Evolutionary conservation across 2,113 vertebrate species (phyloP), one percentile per base, ranked within the genome.

Genomic region (Gadus macrocephalus): DNA sequence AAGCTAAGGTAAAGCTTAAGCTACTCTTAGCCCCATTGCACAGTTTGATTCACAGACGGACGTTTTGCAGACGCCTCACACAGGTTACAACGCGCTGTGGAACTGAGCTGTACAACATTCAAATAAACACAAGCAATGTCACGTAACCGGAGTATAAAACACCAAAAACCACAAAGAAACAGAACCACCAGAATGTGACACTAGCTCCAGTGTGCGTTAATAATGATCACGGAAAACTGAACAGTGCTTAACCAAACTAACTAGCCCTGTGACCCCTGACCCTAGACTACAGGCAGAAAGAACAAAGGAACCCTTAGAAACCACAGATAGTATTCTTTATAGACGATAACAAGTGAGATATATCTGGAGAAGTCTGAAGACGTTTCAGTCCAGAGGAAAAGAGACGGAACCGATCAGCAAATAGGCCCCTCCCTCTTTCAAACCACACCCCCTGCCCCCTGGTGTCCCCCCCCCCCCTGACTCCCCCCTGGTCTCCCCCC

Each of bases 191-290:
- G 69, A 77, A 70, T 77, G 76, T 80, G 76, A 83, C 80, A 82
- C 83, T 79, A 85, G 77, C 91, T 95, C 94, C 94, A 96, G 94
- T 96, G 94, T 95, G 94, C 93, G 91, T 2, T 86, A 85, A 89
- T 63, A 71, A 49, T 49, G 8, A 79, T 88, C 82, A 88, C 5
- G 84, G 78, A 79, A 78, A 85, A 75, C 75, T 79, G 82, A 81
- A 68, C 92, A 92, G 94, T 94, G 93, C 92, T 93, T 88, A 83
- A 92, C 88, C 89, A 84, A 79, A 88, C 42, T 49, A 49, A 49
- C 42, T 49, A 49, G 42, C 42, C 42, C 42, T 11, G 11, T 9
- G 8, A 49, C 42, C 42, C 42, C 42, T 49, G 42, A 49, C 42
- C 42, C 42, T 49, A 49, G 42, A 49, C 42, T 14, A 49, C 8